A percentile compares a stretch with the other conserved stretches of the same genome.
Evolutionary conservation across 2,113 vertebrate genomes (phyloP).

Genomic region (Zapus hudsonius): DNA sequence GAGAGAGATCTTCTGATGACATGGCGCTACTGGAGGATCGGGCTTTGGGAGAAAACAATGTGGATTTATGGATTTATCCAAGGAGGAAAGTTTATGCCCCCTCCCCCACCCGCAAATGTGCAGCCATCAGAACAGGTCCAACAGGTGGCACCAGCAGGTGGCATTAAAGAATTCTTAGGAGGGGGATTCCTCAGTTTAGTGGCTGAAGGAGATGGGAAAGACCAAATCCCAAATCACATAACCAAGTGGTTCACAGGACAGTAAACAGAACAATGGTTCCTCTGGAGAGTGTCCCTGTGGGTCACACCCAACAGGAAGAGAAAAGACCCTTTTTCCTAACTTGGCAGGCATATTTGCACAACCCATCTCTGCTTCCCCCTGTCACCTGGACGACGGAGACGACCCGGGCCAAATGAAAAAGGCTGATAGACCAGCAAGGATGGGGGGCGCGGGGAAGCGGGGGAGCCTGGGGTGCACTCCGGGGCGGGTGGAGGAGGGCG

Average conservation of each 20-base stretch:
- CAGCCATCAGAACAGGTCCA: background rate
- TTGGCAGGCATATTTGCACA: background rate
- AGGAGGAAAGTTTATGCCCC: background rate
- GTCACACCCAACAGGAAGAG: rapidly evolving
- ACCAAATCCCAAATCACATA: background rate
- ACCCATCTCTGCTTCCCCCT: background rate
- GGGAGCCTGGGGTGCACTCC: background rate
- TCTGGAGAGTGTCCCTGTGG: background rate
- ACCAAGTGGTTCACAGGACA: background rate
- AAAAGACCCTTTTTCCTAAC: rapidly evolving
- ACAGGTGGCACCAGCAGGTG: background rate
- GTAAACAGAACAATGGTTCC: too few species aligned
- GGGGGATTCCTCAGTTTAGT: background rate
- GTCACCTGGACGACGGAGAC: too few species aligned
- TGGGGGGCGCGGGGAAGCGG: rapidly evolving
- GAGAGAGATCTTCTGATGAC: background rate
- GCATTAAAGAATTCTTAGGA: background rate
- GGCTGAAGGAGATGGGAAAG: background rate
- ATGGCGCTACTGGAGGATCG: rapidly evolving
- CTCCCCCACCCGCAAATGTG: too few species aligned
- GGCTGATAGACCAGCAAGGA: rapidly evolving
- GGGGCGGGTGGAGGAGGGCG: background rate
- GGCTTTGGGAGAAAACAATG: background rate
- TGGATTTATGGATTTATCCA: rapidly evolving
- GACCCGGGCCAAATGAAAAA: background rate